Percentiles rank a stretch among this genome's conserved stretches.
Conservation (phyloP, 1,140 invertebrate species). For the Chrysoperla carnea region DNA sequence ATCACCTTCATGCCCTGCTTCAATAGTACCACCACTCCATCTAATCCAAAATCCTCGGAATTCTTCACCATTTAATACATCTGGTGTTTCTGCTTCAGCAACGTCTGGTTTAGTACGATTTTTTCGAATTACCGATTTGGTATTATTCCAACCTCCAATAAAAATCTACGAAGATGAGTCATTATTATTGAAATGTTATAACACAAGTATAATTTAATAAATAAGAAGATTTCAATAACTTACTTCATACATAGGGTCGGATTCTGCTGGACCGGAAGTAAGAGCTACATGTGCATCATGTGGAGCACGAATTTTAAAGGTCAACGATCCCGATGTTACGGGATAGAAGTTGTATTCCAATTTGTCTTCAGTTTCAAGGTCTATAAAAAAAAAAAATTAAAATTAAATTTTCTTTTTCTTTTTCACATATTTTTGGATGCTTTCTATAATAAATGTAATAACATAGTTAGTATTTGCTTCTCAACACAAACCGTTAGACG, state of each 20-base stretch:
- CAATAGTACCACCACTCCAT: conserved; percentile 46
- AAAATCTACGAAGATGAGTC: conserved; percentile 42
- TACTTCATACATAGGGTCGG: conserved; percentile 58
- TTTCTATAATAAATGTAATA: no score
- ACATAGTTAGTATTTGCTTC: no score
- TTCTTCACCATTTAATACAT: conserved; percentile 46
- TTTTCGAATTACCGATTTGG: conserved; percentile 64
- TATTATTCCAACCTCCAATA: conserved; percentile 68
- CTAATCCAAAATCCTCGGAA: conserved; percentile 69
- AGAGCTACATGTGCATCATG: conserved; percentile 70
- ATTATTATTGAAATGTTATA: neutral
- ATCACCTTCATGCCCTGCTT: conserved; percentile 50
- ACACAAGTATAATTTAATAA: neutral
- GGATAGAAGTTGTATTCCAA: conserved; percentile 67
- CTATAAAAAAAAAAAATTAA: conserved; percentile 26
- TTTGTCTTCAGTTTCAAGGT: conserved; percentile 56
- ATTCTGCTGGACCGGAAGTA: conserved; percentile 39
- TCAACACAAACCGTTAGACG: no score
- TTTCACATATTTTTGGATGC: no score
- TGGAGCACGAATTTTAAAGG: conserved; percentile 52
- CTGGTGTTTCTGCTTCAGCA: conserved; percentile 48
- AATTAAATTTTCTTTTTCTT: no score
- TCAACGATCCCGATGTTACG: conserved; percentile 38
- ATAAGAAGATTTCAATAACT: neutral
- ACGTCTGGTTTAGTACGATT: conserved; percentile 63